A percentile compares a stretch with the other conserved stretches of the same genome.
Evolutionary conservation across 2,888 invertebrate species (phyloP).

Genomic region (Campaea margaritaria): DNA sequence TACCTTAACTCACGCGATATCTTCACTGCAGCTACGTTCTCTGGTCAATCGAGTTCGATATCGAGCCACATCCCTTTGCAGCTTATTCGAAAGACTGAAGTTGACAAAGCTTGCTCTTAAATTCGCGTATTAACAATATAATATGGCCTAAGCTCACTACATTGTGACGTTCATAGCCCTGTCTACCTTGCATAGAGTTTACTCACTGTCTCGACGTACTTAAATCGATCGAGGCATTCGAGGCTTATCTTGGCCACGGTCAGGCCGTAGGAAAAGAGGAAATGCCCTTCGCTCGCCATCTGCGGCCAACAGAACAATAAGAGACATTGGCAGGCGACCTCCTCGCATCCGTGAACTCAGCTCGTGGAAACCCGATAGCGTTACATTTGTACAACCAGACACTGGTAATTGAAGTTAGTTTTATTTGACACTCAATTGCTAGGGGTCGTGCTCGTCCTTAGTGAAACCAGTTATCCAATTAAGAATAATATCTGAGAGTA

Average conservation of each 20-base stretch:
- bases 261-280: conserved; percentile 67
- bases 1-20: conserved; percentile 6
- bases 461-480: background rate
- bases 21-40: background rate
- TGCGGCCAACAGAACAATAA: conserved; percentile 74
- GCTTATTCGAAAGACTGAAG: too few species aligned
- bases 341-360: conserved; percentile 67
- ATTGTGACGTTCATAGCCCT: background rate
- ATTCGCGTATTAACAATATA: too few species aligned
- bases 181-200: conserved; percentile 2
- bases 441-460: background rate
- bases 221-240: conserved; percentile 49
- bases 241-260: conserved; percentile 63
- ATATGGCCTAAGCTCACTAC: too few species aligned
- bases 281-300: conserved; percentile 75
- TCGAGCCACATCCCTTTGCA: too few species aligned
- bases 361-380: conserved; percentile 10
- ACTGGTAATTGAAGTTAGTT: background rate
- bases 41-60: background rate
- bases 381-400: background rate
- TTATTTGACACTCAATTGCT: background rate
- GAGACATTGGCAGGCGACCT: conserved; percentile 71
- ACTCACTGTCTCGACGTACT: conserved; percentile 3
- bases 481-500: conserved; percentile 1
- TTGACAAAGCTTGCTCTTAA: too few species aligned